A percentile compares a stretch with the other conserved stretches of the same genome.
Conservation (phyloP, 2,113 vertebrate species). For the Pollachius pollachius region DNA sequence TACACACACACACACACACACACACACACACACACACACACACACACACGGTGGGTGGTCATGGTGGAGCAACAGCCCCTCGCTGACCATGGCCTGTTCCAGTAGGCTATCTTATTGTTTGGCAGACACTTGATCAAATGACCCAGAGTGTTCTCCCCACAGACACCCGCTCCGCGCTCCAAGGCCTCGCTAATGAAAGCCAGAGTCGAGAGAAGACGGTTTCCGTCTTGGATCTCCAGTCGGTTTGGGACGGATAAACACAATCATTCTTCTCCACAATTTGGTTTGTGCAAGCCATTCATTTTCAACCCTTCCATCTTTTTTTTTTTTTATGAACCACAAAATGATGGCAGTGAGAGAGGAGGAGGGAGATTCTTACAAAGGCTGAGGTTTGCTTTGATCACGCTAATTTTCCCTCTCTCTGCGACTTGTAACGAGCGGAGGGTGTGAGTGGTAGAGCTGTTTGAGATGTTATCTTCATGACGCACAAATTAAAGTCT, state of each 20-base stretch:
- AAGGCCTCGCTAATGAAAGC: constrained; percentile 54
- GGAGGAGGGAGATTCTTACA: constrained; percentile 35
- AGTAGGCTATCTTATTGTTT: constrained; percentile 33
- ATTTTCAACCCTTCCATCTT: constrained; percentile 48
- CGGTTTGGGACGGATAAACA: constrained; percentile 55
- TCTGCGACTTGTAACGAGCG: constrained; percentile 19
- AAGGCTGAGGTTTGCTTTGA: constrained; percentile 59
- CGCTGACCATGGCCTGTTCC: constrained; percentile 20
- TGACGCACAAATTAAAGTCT: constrained; percentile 23
- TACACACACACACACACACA: no score
- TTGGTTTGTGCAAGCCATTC: constrained; percentile 55
- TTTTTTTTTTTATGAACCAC: constrained; percentile 44
- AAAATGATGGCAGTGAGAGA: constrained; percentile 49
- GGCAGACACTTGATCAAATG: constrained; percentile 36
- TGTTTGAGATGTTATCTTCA: constrained; percentile 18
- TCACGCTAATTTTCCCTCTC: constrained; percentile 39
- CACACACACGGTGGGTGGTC: not conserved
- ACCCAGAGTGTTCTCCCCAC: constrained; percentile 32
- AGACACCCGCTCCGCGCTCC: constrained; percentile 23
- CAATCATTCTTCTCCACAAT: constrained; percentile 60
- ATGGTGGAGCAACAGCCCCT: constrained; percentile 17
- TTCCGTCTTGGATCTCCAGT: constrained; percentile 47
- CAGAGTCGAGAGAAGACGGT: constrained; percentile 52
- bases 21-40: no score
- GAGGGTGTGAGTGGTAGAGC: constrained; percentile 30